Conservation (phyloP, 2,113 vertebrate genomes). For the Triplophysa tibetana region DNA sequence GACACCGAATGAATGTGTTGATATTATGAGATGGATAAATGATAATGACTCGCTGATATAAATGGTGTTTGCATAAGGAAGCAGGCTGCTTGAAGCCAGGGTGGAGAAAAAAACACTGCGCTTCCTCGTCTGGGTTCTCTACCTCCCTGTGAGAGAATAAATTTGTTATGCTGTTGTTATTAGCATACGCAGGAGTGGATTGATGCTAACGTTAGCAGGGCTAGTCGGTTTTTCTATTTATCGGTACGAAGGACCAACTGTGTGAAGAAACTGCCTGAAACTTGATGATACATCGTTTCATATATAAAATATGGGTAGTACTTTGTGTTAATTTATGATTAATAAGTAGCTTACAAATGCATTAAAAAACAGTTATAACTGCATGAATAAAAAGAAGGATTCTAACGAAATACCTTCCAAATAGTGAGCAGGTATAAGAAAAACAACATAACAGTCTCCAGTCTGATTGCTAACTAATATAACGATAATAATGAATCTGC, state of each 20-base stretch:
- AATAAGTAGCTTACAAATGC: too few species aligned
- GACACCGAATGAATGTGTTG: conserved; percentile 46
- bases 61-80: conserved; percentile 36
- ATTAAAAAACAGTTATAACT: too few species aligned
- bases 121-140: conserved; percentile 20
- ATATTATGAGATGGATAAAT: conserved; percentile 46
- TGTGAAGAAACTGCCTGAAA: neutral
- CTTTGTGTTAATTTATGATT: too few species aligned
- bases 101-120: conserved; percentile 23
- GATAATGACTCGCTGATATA: conserved; percentile 44
- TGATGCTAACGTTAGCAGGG: conserved; percentile 37
- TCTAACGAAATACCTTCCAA: too few species aligned
- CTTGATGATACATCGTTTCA: too few species aligned
- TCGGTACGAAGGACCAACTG: conserved; percentile 17
- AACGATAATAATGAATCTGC: too few species aligned
- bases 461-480: too few species aligned
- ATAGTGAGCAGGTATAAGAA: too few species aligned
- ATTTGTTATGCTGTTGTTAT: conserved; percentile 48
- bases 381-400: too few species aligned
- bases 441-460: too few species aligned
- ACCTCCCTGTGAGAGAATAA: neutral
- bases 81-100: conserved; percentile 1
- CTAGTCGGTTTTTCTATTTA: neutral
- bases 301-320: too few species aligned
- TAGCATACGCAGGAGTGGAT: conserved; percentile 39